Evolutionary conservation across 1,140 invertebrate genomes (phyloP), one percentile per base, ranked within the genome.

Genomic region (Drosophila pseudoananassae): DNA sequence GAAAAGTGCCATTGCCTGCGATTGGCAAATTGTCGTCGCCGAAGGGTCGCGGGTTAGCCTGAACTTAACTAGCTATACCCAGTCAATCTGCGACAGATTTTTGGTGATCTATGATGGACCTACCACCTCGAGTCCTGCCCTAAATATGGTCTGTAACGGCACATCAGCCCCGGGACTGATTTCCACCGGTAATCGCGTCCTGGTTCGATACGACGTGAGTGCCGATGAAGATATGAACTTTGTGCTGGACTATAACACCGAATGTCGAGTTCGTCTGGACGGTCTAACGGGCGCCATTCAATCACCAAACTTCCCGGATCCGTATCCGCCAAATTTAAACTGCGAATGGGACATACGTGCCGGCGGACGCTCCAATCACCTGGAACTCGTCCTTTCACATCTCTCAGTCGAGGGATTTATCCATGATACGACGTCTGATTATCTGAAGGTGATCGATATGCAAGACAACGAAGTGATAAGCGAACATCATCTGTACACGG

Each of bases 271-370:
- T 73, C 45, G 14, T 3, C 40, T 91, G 17, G 59, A 89, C 0
- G 27, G 60, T 12, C 9, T 78, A 27, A 45, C 50, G 10, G 91
- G 91, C 17, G 70, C 89, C 6, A 94, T 97, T 17, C 94, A 94
- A 57, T 95, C 96, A 20, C 96, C 96, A 1, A 95, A 95, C 63
- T 97, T 96, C 76, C 96, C 96, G 0, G 90, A 93, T 14, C 73
- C 87, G 1, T 96, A 96, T 91, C 93, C 93, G 4, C 74, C 92
- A 4, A 83, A 92, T 47, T 83, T 92, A 1, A 92, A 95, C 64
- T 98, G 98, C 89, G 92, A 93, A 9, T 98, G 97, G 97, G 93
- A 93, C 10, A 96, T 98, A 47, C 93, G 93, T 10, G 95, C 94
- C 36, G 93, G 92, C 4, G 95, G 94, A 1, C 93, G 94, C 0